A percentile compares a stretch with the other conserved stretches of the same genome.
These are phyloP conservation scores for Ganaspis brasiliensis DNA, from an alignment of 2,888 invertebrate species.

Conservation along the genomic window DNA sequence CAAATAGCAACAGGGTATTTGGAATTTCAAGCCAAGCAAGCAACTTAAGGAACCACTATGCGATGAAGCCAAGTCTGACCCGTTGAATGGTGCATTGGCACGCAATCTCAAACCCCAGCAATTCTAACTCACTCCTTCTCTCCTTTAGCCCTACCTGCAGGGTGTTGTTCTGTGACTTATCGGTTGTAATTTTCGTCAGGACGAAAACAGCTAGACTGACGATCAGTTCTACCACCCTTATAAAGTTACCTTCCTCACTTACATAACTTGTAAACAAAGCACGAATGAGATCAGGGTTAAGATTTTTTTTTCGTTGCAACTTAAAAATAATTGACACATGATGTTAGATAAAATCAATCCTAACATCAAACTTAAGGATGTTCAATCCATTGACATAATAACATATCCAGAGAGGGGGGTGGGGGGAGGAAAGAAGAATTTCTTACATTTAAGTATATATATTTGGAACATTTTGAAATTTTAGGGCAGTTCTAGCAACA, in stretches of 20 bases:
- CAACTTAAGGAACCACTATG: constrained; percentile 75
- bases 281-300: neutral
- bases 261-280: constrained; percentile 27
- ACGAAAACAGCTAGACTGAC: constrained; percentile 71
- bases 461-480: too few relatives aligned
- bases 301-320: neutral
- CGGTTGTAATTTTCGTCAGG: constrained; percentile 78
- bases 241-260: constrained; percentile 57
- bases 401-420: too few relatives aligned
- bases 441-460: too few relatives aligned
- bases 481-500: too few relatives aligned
- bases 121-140: constrained; percentile 73
- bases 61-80: constrained; percentile 75
- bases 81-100: constrained; percentile 78
- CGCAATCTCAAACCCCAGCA: constrained; percentile 76
- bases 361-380: too few relatives aligned
- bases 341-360: too few relatives aligned
- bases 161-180: constrained; percentile 77
- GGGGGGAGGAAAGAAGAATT: too few relatives aligned
- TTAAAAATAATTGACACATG: neutral
- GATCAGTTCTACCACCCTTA: constrained; percentile 58
- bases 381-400: too few relatives aligned
- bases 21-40: constrained; percentile 59
- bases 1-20: constrained; percentile 73
- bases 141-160: constrained; percentile 56